A percentile compares a stretch with the other conserved stretches of the same genome.
These are phyloP conservation scores for Troilus luridus DNA, from an alignment of 2,888 invertebrate species.

Conservation along the genomic window DNA sequence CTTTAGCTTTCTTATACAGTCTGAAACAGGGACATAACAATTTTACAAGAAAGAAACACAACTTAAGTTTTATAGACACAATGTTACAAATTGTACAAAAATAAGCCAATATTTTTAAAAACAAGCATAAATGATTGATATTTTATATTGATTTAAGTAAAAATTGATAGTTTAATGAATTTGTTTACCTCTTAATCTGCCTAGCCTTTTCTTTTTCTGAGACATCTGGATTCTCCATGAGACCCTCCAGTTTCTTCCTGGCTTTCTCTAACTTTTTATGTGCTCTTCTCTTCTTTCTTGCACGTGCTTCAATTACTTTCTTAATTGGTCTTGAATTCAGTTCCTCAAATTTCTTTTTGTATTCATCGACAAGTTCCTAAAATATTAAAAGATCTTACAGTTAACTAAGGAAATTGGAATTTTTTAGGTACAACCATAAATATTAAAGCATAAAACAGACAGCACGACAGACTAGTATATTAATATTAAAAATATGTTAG, in stretches of 20 bases:
- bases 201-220: slow-evolving; percentile 93
- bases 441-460: neutral
- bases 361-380: slow-evolving; percentile 86
- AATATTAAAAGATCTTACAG: slow-evolving; percentile 66
- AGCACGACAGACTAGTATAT: neutral
- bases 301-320: slow-evolving; percentile 98
- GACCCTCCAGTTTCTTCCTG: slow-evolving; percentile 94
- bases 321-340: slow-evolving; percentile 96
- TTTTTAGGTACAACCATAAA: neutral
- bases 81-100: neutral
- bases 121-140: too few relatives aligned
- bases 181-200: slow-evolving; percentile 84
- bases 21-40: slow-evolving; percentile 70
- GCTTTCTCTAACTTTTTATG: slow-evolving; percentile 90
- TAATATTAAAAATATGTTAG: too few relatives aligned
- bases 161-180: neutral
- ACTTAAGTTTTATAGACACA: neutral
- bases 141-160: too few relatives aligned
- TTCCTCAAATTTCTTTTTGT: slow-evolving; percentile 85
- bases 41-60: neutral
- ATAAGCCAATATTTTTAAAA: neutral
- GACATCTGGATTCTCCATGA: slow-evolving; percentile 91
- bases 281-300: slow-evolving; percentile 94
- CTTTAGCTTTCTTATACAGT: slow-evolving; percentile 91
- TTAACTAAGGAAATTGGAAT: neutral